Conservation (phyloP, 1,140 invertebrate genomes). For the Bombus waltoni region DNA sequence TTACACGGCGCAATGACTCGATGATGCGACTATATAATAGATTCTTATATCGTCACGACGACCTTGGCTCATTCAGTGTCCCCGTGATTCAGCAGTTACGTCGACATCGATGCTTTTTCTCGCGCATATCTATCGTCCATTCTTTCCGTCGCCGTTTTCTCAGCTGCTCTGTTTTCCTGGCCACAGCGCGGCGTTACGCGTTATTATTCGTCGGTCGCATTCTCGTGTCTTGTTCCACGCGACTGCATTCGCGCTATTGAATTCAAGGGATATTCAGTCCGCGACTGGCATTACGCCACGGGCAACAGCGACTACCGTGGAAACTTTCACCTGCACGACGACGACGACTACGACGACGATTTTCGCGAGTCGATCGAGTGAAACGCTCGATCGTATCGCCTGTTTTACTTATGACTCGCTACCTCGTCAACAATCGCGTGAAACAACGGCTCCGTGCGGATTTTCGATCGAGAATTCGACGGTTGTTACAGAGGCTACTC, state of each 20-base stretch:
- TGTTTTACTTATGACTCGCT: conserved; percentile 4
- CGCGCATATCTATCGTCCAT: conserved; percentile 33
- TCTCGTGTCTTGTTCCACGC: conserved; percentile 58
- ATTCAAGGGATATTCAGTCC: conserved; percentile 26
- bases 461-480: neutral
- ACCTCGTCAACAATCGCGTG: neutral
- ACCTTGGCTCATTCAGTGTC: conserved; percentile 61
- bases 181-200: conserved; percentile 31
- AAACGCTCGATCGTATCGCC: conserved; percentile 39
- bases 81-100: conserved; percentile 64
- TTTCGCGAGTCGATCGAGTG: conserved; percentile 47
- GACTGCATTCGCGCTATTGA: conserved; percentile 53
- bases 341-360: conserved; percentile 27
- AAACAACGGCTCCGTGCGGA: neutral
- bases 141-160: conserved; percentile 36
- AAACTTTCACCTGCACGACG: conserved; percentile 46
- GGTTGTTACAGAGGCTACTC: neutral
- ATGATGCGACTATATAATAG: neutral
- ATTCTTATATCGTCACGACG: conserved; percentile 55
- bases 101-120: conserved; percentile 45
- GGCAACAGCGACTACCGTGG: conserved; percentile 21
- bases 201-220: conserved; percentile 52
- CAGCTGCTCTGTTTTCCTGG: neutral
- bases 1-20: neutral
- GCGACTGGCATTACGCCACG: neutral